Evolutionary conservation across 2,113 vertebrate genomes (phyloP).

Genomic region (Taurulus bubalis): DNA sequence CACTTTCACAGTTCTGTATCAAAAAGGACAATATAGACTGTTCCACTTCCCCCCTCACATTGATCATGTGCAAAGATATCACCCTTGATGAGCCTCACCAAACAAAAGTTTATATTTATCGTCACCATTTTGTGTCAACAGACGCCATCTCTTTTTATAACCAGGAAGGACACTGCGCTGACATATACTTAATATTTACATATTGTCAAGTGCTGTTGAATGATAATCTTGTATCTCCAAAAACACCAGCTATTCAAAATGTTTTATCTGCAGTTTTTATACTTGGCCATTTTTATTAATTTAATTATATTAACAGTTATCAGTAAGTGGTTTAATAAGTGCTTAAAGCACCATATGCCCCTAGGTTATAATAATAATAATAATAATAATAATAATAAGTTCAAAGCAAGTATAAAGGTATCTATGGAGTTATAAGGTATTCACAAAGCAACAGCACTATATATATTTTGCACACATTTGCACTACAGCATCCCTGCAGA

Average conservation of each 20-base stretch:
- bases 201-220: conserved; percentile 70
- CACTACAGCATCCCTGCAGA: conserved; percentile 81
- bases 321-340: conserved; percentile 21
- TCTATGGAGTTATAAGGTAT: conserved; percentile 69
- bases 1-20: conserved; percentile 51
- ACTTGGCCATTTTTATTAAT: conserved; percentile 47
- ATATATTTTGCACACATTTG: conserved; percentile 80
- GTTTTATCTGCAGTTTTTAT: conserved; percentile 40
- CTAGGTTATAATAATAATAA: neutral
- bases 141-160: conserved; percentile 59
- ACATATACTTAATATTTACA: conserved; percentile 66
- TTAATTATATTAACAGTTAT: conserved; percentile 47
- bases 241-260: conserved; percentile 35
- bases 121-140: conserved; percentile 54
- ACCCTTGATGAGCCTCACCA: conserved; percentile 47
- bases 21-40: conserved; percentile 53
- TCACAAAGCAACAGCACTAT: conserved; percentile 76
- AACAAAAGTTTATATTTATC: conserved; percentile 70
- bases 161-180: conserved; percentile 70
- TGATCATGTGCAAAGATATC: conserved; percentile 49
- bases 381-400: conserved; percentile 28
- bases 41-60: conserved; percentile 29
- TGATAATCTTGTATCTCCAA: conserved; percentile 74
- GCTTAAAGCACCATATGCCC: conserved; percentile 30
- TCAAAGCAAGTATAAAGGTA: conserved; percentile 47